Evolutionary conservation across 2,113 vertebrate genomes (phyloP), one percentile per base, ranked within the genome.

Genomic region (Pseudorhombus dupliciocellatus): DNA sequence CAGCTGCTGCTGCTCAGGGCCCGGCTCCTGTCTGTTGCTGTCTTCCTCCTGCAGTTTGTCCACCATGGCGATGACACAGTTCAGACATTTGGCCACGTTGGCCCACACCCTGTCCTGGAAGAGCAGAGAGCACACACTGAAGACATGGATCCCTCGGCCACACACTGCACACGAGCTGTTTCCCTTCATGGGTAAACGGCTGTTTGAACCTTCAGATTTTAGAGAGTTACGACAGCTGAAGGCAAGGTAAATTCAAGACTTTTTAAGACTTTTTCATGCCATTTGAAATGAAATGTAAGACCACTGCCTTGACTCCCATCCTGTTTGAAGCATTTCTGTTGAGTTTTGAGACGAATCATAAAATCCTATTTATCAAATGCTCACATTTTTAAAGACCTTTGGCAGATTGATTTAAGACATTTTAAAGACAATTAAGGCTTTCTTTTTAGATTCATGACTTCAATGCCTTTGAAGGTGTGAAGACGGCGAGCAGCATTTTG

Each of bases 61-160:
- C 88, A 96, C 97, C 95, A 96, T 94, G 46, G 96, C 97, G 59
- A 99, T 97, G 67, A 99, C 90, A 58, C 96, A 97, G 92, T 97
- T 97, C 85, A 99, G 94, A 87, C 95, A 96, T 90, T 97, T 98
- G 25, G 96, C 97, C 80, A 99, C 94, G 3, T 90, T 96, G 82
- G 95, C 96, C 97, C 97, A 99, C 77, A 97, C 95, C 80, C 96
- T 96, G 84, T 99, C 97, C 97, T 99, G 89, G 79, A 97, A 94
- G 92, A 80, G 92, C 62, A 73, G 88, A 72, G 80, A 3, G 58
- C n/a, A 85, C 58, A 66, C 30, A 22, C 1, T 51, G 16, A 44
- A 2, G 42, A 44, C 5, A 44, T 18, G 6, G 16, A 18, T 44
- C 15, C 16, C 37, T 1, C 15, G 54, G 54, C 73, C 6, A 62